Evolutionary conservation across 2,113 vertebrate species (phyloP).

Genomic region (Serilophus lunatus): DNA sequence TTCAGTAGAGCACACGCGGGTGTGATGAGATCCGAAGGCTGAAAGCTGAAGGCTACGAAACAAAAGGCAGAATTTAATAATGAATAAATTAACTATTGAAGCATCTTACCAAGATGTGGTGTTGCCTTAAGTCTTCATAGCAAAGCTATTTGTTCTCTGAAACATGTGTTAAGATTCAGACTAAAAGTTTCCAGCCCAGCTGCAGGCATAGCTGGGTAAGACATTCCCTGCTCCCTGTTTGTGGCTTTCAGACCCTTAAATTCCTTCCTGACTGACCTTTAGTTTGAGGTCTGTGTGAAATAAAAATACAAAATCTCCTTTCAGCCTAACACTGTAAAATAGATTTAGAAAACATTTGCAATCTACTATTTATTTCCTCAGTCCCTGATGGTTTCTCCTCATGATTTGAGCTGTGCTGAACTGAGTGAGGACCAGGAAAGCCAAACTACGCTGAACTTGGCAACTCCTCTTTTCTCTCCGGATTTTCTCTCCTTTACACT

Average conservation of each 20-base stretch:
- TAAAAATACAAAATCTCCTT: not conserved
- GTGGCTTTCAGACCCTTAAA: not conserved
- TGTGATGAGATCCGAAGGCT: not conserved
- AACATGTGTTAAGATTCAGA: not conserved
- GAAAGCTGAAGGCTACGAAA: slow-evolving; percentile 5
- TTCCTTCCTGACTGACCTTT: not conserved
- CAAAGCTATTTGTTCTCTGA: not conserved
- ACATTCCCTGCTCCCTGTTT: not conserved
- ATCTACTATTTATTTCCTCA: not conserved
- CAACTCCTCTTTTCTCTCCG: slow-evolving; percentile 27
- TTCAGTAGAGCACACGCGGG: not conserved
- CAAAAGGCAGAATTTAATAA: not conserved
- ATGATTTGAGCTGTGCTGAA: slow-evolving; percentile 32
- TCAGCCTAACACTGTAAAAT: not conserved
- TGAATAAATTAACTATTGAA: not conserved
- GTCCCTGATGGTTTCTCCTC: slow-evolving; percentile 7
- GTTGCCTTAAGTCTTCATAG: not conserved
- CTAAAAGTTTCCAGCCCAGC: not conserved
- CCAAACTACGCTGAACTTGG: slow-evolving; percentile 3
- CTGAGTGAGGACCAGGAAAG: slow-evolving; percentile 38
- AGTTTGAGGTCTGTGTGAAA: not conserved
- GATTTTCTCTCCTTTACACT: slow-evolving; percentile 28
- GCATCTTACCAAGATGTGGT: not conserved
- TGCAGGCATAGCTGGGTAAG: not conserved
- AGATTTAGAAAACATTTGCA: not conserved